phyloP scores from a whole-genome alignment of 2,113 vertebrate genomes.

The Lasiurus borealis region DNA sequence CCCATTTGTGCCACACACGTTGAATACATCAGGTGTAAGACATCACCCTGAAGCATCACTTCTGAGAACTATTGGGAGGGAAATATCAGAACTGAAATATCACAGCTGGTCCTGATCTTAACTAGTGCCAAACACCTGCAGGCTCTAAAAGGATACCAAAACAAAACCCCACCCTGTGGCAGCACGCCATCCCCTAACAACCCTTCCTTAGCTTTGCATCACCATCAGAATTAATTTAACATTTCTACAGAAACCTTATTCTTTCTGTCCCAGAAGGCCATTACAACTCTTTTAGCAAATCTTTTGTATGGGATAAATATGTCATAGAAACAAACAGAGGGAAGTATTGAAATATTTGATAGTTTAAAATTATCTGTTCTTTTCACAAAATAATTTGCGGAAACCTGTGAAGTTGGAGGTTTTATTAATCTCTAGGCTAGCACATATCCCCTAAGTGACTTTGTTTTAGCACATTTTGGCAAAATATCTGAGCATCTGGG shows the following conservation, averaged over 20 bases:
- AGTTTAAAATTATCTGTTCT: slow-evolving; percentile 80
- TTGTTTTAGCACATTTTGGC: slow-evolving; percentile 73
- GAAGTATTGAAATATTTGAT: slow-evolving; percentile 83
- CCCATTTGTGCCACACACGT: slow-evolving; percentile 89
- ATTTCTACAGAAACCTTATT: slow-evolving; percentile 87
- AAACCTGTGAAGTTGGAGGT: slow-evolving; percentile 74
- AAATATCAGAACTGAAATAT: slow-evolving; percentile 89
- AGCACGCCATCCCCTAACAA: slow-evolving; percentile 87
- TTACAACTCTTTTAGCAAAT: slow-evolving; percentile 83
- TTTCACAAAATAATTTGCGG: slow-evolving; percentile 84
- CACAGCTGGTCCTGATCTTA: slow-evolving; percentile 89
- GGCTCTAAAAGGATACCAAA: slow-evolving; percentile 90
- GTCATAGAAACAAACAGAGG: slow-evolving; percentile 81
- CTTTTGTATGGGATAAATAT: slow-evolving; percentile 83
- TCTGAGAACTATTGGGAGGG: slow-evolving; percentile 90
- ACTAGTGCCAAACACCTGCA: slow-evolving; percentile 92
- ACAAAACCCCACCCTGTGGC: slow-evolving; percentile 91
- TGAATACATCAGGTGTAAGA: slow-evolving; percentile 89
- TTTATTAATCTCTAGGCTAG: slow-evolving; percentile 81
- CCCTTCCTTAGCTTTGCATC: slow-evolving; percentile 87
- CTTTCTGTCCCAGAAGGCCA: slow-evolving; percentile 87
- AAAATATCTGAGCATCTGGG: slow-evolving; percentile 81
- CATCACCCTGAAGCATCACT: slow-evolving; percentile 87
- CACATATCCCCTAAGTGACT: slow-evolving; percentile 79
- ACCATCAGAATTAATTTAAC: slow-evolving; percentile 89